Percentiles rank a stretch among this genome's conserved stretches.
phyloP scores from a whole-genome alignment of 2,113 vertebrate genomes.

The Lepus americanus region DNA sequence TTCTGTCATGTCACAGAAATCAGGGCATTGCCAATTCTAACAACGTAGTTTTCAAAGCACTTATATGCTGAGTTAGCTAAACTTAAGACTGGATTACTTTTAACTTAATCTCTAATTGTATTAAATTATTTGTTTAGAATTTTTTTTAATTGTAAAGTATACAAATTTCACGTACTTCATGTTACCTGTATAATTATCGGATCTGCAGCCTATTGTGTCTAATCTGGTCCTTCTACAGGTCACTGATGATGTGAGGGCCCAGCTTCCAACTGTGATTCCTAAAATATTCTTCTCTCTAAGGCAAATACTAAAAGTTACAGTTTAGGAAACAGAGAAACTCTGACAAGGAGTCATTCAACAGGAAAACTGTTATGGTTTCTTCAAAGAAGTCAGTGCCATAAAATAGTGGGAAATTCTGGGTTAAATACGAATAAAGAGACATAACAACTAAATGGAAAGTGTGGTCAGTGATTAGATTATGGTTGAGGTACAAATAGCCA shows the following conservation, averaged over 20 bases:
- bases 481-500: not conserved
- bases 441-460: not conserved
- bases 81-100: not conserved
- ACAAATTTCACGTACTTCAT: too few species aligned
- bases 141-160: too few species aligned
- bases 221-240: not conserved
- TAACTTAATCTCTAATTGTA: not conserved
- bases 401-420: not conserved
- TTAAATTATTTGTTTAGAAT: too few species aligned
- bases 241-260: not conserved
- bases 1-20: not conserved
- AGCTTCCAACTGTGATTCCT: conserved; percentile 21
- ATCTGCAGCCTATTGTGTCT: not conserved
- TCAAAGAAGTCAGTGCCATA: not conserved
- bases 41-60: not conserved
- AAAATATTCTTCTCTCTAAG: conserved; percentile 34
- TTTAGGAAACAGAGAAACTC: conserved; percentile 29
- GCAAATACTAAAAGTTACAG: not conserved
- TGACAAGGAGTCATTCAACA: not conserved
- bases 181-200: conserved; percentile 3
- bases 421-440: not conserved
- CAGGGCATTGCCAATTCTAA: not conserved
- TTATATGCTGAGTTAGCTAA: not conserved
- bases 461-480: conserved; percentile 30
- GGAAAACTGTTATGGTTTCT: not conserved